These are phyloP conservation scores for Pampusana beccarii DNA, from an alignment of 2,113 vertebrate species.

Conservation along the genomic window DNA sequence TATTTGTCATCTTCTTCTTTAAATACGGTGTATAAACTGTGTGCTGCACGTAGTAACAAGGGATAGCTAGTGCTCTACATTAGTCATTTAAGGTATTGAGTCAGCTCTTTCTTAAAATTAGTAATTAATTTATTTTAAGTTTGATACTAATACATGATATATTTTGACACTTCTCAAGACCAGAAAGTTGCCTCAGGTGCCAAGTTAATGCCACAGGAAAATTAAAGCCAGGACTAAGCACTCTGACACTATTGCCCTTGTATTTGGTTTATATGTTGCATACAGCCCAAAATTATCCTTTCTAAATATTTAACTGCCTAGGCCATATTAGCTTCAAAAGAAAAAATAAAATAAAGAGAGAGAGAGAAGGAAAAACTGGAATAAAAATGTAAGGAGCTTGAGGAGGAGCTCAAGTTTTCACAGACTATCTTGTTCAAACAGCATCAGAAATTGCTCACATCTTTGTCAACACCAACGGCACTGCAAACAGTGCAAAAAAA, in stretches of 20 bases:
- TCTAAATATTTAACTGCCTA: slow-evolving; percentile 8
- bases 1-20: background rate
- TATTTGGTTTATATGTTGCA: slow-evolving; percentile 20
- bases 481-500: slow-evolving; percentile 26
- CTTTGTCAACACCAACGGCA: slow-evolving; percentile 22
- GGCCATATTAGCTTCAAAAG: background rate
- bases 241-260: background rate
- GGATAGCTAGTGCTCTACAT: background rate
- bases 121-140: slow-evolving; percentile 13
- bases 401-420: slow-evolving; percentile 6
- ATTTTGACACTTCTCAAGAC: slow-evolving; percentile 9
- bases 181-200: background rate
- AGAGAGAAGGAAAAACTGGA: background rate
- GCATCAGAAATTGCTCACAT: background rate
- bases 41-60: background rate
- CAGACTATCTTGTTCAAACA: slow-evolving; percentile 19
- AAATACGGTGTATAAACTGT: background rate
- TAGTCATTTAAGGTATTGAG: background rate
- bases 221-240: slow-evolving; percentile 9
- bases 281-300: background rate
- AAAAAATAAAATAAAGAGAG: background rate
- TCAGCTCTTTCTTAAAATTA: slow-evolving; percentile 11
- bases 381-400: background rate
- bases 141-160: background rate
- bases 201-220: slow-evolving; percentile 2